Base-by-base conservation (phyloP, 2,888 invertebrate genomes). In the Gymnoscelis rufifasciata region DNA sequence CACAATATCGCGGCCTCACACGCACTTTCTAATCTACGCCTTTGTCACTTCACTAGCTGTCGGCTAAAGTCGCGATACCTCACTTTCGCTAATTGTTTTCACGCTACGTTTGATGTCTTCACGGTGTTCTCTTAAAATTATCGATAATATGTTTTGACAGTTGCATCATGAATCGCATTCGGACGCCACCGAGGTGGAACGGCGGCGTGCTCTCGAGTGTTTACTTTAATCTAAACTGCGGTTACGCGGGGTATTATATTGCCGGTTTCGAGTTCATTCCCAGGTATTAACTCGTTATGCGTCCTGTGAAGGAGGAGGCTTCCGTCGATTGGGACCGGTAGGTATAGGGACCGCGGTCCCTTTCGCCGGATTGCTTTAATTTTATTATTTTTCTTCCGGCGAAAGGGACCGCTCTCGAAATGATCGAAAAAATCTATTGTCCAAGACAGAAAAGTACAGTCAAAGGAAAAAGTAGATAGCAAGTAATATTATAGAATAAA, bases 1-100 rank as follows among this genome's bases (percentile, higher is more conserved):
- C 33, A 35, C 35, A 35, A 23, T 35, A 35, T 35, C 35, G 19
- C 75, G 74, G 79, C 70, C 83, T 75, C 78, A 77, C 78, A 78
- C 81, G 81, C 79, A 86, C 88, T 88, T 88, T 88, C 87, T 88
- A 88, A 86, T 86, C 84, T 84, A 74, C 78, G 81, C 73, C 79
- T 84, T 87, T 86, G 88, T 88, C 87, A 84, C 79, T 78, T 71
- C 70, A 73, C 71, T 73, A 71, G 70, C 76, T 79, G 83, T 86
- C 83, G 84, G 80, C 73, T 77, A 82, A 78, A 78, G 71, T 68
- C 64, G 61, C 74, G 77, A 77, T 74, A 74, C 68, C 73, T 72
- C 74, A 86, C 87, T 88, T 88, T 88, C 88, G 84, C 88, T 84
- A 77, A 87, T 87, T 87, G 88, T 87, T 86, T 87, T 84, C 83